Evolutionary conservation across 2,113 vertebrate species (phyloP).

Genomic region (Chunga burmeisteri): DNA sequence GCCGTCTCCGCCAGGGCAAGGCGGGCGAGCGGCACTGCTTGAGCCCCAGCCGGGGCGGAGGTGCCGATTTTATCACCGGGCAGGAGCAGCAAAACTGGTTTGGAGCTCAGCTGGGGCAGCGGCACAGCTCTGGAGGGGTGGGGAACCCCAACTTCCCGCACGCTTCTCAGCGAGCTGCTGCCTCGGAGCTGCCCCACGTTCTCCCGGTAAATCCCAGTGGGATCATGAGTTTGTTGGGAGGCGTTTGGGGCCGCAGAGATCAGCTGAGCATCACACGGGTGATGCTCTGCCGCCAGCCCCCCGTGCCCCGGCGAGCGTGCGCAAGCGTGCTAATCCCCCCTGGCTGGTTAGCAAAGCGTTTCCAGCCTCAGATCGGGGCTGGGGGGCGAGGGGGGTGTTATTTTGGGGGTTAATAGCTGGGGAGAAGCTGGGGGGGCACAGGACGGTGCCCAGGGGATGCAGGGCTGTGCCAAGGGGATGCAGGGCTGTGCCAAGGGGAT

Average conservation of each 20-base stretch:
- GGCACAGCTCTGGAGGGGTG: neutral
- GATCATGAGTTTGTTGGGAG: slow-evolving; percentile 60
- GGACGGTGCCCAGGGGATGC: neutral
- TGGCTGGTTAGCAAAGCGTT: rapidly evolving
- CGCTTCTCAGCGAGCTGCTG: neutral
- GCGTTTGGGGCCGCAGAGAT: slow-evolving; percentile 23
- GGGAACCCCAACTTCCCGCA: neutral
- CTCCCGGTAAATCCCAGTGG: neutral
- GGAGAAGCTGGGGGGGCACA: neutral
- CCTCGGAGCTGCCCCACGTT: neutral
- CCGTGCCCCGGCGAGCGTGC: neutral
- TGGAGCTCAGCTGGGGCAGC: neutral
- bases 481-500: neutral
- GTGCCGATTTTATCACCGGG: slow-evolving; percentile 19
- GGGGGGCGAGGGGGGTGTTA: rapidly evolving
- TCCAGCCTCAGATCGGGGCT: neutral
- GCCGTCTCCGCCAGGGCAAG: neutral
- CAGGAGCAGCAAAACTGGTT: slow-evolving; percentile 14
- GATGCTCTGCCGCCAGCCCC: neutral
- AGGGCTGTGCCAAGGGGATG: neutral
- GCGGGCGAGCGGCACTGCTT: neutral
- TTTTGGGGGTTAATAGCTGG: neutral
- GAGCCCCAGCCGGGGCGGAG: neutral
- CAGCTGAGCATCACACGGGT: slow-evolving; percentile 66
- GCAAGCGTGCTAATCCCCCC: neutral